Percentiles rank a stretch among this genome's conserved stretches.
Conservation (phyloP, 1,140 invertebrate species). For the Notospermus geniculatus region DNA sequence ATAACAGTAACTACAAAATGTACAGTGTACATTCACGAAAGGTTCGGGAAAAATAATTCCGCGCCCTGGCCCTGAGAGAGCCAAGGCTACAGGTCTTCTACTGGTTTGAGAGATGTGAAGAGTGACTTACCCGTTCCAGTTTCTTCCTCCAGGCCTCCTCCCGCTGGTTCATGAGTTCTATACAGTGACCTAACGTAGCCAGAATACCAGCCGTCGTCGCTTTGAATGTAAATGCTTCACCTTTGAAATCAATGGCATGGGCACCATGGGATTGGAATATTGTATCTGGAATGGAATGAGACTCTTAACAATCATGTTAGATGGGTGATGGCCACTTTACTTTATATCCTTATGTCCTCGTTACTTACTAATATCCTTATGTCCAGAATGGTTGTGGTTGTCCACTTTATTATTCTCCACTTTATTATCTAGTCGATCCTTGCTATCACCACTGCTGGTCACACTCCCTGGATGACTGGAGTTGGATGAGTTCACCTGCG, state of each 20-base stretch:
- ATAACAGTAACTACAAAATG: too few species aligned
- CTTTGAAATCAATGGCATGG: slow-evolving; percentile 74
- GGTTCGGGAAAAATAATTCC: too few species aligned
- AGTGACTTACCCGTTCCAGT: slow-evolving; percentile 69
- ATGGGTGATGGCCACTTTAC: too few species aligned
- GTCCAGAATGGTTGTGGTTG: too few species aligned
- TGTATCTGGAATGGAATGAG: slow-evolving; percentile 42
- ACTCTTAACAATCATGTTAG: too few species aligned
- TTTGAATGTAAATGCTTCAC: slow-evolving; percentile 95
- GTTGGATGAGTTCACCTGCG: slow-evolving; percentile 23
- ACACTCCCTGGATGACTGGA: slow-evolving; percentile 25
- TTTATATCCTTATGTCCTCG: too few species aligned
- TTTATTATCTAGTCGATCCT: slow-evolving; percentile 37
- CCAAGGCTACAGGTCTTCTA: too few species aligned
- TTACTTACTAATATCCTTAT: too few species aligned
- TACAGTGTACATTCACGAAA: too few species aligned
- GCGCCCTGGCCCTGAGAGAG: too few species aligned
- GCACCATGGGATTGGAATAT: slow-evolving; percentile 59
- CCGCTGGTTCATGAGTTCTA: slow-evolving; percentile 84
- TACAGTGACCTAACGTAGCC: slow-evolving; percentile 84
- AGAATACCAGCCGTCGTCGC: slow-evolving; percentile 90
- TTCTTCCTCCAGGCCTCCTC: slow-evolving; percentile 87
- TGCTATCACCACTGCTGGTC: slow-evolving; percentile 27
- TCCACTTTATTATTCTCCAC: background rate
- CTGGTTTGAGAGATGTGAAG: too few species aligned